phyloP scores from a whole-genome alignment of 2,888 invertebrate genomes.

The Choreutis nemorana region DNA sequence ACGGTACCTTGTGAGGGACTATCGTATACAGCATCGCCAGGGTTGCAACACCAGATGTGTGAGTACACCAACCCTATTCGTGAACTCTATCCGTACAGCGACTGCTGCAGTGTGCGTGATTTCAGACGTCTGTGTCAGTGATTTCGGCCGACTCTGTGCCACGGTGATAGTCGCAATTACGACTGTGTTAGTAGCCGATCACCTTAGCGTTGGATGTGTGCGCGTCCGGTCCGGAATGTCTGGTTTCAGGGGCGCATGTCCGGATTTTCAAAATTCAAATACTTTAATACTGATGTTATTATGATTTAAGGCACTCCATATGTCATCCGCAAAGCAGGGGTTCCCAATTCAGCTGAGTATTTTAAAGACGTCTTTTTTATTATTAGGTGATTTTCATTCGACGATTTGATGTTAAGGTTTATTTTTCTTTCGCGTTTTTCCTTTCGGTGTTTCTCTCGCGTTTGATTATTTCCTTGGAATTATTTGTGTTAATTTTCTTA shows the following conservation, averaged over 20 bases:
- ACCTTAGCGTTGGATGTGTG: constrained; percentile 31
- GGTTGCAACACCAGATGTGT: constrained; percentile 30
- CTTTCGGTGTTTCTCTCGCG: no score
- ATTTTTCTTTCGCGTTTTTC: no score
- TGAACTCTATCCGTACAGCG: constrained; percentile 9
- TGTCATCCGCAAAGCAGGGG: no score
- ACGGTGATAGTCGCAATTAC: constrained; percentile 18
- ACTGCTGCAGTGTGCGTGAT: constrained; percentile 28
- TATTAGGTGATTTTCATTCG: no score
- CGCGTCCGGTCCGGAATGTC: constrained; percentile 21
- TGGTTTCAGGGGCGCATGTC: constrained; percentile 30
- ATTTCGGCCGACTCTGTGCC: constrained; percentile 25
- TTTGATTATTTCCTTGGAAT: no score
- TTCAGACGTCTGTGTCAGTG: constrained; percentile 29
- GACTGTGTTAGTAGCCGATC: constrained; percentile 29
- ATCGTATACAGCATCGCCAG: constrained; percentile 41
- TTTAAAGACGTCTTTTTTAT: no score
- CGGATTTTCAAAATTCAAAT: constrained; percentile 31
- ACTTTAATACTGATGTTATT: constrained; percentile 36
- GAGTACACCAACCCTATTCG: constrained; percentile 22
- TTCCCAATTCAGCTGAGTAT: no score
- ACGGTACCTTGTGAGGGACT: constrained; percentile 18
- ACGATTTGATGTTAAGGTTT: no score
- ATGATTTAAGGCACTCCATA: constrained; percentile 21
- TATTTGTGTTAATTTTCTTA: no score